These are phyloP conservation scores for Falcaria lacertinaria DNA, from an alignment of 2,888 invertebrate species.

Conservation along the genomic window DNA sequence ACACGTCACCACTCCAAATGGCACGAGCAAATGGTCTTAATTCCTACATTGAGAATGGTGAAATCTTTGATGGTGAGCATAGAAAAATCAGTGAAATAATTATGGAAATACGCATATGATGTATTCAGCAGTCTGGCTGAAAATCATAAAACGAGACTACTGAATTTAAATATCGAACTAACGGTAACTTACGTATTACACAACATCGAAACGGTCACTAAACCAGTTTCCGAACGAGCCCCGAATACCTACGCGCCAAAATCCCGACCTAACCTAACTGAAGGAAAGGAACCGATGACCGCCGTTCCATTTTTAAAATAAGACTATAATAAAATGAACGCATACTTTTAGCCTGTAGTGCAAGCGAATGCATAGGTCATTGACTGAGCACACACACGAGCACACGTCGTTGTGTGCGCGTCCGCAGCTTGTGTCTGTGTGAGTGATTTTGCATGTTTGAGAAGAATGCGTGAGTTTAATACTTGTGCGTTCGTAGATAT, in stretches of 20 bases:
- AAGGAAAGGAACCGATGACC: slow-evolving; percentile 64
- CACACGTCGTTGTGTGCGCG: slow-evolving; percentile 7
- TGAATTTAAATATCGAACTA: slow-evolving; percentile 33
- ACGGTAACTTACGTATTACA: slow-evolving; percentile 32
- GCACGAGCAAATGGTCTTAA: no score
- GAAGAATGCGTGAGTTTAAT: slow-evolving; percentile 74
- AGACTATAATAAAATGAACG: slow-evolving; percentile 78
- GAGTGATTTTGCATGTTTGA: slow-evolving; percentile 74
- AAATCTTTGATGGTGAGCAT: no score
- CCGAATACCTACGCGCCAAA: slow-evolving; percentile 24
- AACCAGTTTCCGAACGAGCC: slow-evolving; percentile 28
- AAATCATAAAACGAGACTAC: slow-evolving; percentile 1
- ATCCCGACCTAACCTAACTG: slow-evolving; percentile 72
- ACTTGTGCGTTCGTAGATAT: slow-evolving; percentile 69
- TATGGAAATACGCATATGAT: no score
- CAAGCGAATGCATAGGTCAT: slow-evolving; percentile 77
- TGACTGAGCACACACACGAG: slow-evolving; percentile 60
- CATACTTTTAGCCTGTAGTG: slow-evolving; percentile 78
- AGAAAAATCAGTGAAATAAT: no score
- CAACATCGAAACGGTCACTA: slow-evolving; percentile 27
- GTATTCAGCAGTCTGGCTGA: no score
- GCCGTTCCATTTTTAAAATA: slow-evolving; percentile 75
- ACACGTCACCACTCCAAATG: no score
- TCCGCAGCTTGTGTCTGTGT: slow-evolving; percentile 43
- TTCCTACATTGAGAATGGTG: no score